Evolutionary conservation across 2,888 invertebrate genomes (phyloP).

Genomic region (Vesta saturnalis): DNA sequence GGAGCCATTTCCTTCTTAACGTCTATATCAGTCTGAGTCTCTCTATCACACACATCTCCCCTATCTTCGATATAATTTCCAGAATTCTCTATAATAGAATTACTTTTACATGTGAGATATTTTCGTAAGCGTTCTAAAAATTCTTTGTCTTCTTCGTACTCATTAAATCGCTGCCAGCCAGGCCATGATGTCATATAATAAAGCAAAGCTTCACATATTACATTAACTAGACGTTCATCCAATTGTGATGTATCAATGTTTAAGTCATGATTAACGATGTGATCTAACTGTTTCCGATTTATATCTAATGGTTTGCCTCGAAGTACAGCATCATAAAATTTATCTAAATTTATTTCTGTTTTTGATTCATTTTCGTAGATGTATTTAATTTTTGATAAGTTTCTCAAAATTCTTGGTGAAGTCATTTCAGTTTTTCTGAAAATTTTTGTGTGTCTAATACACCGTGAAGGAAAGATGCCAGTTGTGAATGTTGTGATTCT

Average conservation of each 20-base stretch:
- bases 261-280: constrained; percentile 32
- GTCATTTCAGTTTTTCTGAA: no score
- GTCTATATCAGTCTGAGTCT: constrained; percentile 11
- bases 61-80: neutral
- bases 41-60: neutral
- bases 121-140: constrained; percentile 36
- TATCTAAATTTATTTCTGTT: neutral
- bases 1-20: constrained; percentile 32
- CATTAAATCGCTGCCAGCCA: constrained; percentile 37
- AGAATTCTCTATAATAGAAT: constrained; percentile 27
- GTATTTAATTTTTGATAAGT: no score
- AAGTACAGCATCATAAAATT: constrained; percentile 6
- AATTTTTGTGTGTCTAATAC: no score
- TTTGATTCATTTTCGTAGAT: no score
- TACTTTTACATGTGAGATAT: constrained; percentile 36
- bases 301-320: constrained; percentile 2
- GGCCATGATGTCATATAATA: constrained; percentile 46
- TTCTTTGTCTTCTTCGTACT: constrained; percentile 22
- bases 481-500: no score
- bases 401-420: no score
- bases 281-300: neutral
- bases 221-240: constrained; percentile 69
- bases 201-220: constrained; percentile 53
- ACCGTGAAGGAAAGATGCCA: no score
- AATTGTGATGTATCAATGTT: constrained; percentile 25